These are phyloP conservation scores for Eupeodes luniger DNA, from an alignment of 2,888 invertebrate species.

Conservation along the genomic window DNA sequence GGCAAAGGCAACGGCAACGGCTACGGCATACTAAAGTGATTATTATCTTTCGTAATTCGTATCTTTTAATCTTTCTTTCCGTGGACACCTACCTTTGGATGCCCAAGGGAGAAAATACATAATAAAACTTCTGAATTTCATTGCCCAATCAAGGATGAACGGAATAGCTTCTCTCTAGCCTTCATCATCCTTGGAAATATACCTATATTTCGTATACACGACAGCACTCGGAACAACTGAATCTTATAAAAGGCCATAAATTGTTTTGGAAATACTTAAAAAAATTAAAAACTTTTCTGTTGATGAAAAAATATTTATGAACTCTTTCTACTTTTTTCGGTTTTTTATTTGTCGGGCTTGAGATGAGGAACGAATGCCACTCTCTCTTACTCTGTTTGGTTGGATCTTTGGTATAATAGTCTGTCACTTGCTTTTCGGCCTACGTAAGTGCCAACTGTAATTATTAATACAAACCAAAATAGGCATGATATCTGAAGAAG, in stretches of 20 bases:
- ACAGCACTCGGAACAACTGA: conserved; percentile 4
- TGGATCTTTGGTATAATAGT: background rate
- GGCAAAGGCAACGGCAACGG: too few species aligned
- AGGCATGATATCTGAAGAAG: background rate
- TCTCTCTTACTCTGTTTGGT: too few species aligned
- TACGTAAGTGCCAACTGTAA: conserved; percentile 37
- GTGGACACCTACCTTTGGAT: conserved; percentile 26
- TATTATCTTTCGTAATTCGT: conserved; percentile 63
- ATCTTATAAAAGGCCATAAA: conserved; percentile 20
- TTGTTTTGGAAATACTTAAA: conserved; percentile 19
- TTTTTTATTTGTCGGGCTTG: background rate
- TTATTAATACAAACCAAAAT: conserved; percentile 12
- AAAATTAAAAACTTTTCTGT: conserved; percentile 17
- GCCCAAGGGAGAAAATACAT: conserved; percentile 1
- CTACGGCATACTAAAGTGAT: conserved; percentile 50
- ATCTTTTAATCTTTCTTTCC: conserved; percentile 35
- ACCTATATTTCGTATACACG: background rate
- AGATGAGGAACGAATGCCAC: background rate
- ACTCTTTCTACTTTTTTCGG: conserved; percentile 4
- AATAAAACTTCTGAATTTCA: conserved; percentile 27
- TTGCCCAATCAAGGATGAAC: conserved; percentile 25
- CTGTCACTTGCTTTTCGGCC: conserved; percentile 25
- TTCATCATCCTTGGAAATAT: background rate
- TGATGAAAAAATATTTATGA: conserved; percentile 24
- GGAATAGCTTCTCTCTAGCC: background rate